Evolutionary conservation across 2,113 vertebrate genomes (phyloP), one percentile per base, ranked within the genome.

Genomic region (Tachysurus vachellii): DNA sequence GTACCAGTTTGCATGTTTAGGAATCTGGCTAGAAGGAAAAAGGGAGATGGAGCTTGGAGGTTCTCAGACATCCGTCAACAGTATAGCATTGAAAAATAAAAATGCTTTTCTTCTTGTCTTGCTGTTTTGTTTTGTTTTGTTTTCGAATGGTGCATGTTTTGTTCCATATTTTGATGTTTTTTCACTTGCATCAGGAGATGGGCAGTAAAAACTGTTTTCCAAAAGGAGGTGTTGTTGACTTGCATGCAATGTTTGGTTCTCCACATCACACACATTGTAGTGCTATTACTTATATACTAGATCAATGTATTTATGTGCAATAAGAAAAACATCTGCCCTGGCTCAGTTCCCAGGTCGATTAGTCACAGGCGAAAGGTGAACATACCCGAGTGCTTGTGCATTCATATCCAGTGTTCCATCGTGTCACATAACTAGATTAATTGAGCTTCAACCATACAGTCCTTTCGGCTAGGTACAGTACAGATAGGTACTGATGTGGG

Each of bases 1-100:
- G 94, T 94, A 93, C 92, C 91, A 92, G 92, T 94, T 94, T 93
- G 90, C 89, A 89, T 89, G 90, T 91, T 92, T 66, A 86, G 89
- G 89, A 92, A 90, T 93, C 90, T 91, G 93, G 91, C 92, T 90
- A 88, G 86, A 73, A 82, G 82, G 83, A 54, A 59, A 16, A 53
- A 57, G 28, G 23, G 88, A 88, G 87, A 86, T 64, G 76, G 66
- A 71, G 23, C 76, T 75, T 5, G 50, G 85, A 90, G 86, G 80
- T 91, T 92, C 90, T 91, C 84, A 62, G 92, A 89, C 36, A 75
- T 80, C 21, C 47, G 73, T 61, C 62, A 79, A 68, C 44, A 83
- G 71, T 44, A 71, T 75, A 82, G 68, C 79, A 75, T 73, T 70
- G 66, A 89, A 87, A 87, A 85, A 85, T 42, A 56, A 71, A 80